Base-by-base conservation (phyloP, 2,888 invertebrate genomes). In the Drosophila peninsularis region DNA sequence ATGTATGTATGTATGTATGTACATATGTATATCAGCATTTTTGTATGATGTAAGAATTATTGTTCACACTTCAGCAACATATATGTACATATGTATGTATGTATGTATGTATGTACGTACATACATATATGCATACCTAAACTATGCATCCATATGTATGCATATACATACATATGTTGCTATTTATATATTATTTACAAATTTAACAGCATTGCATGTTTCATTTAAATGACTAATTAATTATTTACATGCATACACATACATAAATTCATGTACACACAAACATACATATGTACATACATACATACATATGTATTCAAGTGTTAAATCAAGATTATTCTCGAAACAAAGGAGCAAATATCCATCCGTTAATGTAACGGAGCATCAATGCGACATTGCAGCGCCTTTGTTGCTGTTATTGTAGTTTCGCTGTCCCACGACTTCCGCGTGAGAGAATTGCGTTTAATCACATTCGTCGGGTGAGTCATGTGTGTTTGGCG, bases 301-400 rank as follows among this genome's bases (percentile, higher is more conserved):
- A n/a, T 14, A 27, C 2, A 19, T 19, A 34, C 14, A 1, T 36
- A 30, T 41, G 30, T 56, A 30, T 36, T 32, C n/a, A 32, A 36
- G 50, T 54, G 54, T 11, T 24, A 53, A 53, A 13, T 37, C 37
- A 11, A 52, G 24, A 57, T 21, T 58, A 70, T 62, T 75, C 55
- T 54, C 30, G 62, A 74, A 70, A 82, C 82, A 82, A 82, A 82
- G 84, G 60, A 84, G 70, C 74, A 69, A 75, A 64, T 84, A 71
- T 69, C 65, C 63, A 71, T 62, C 62, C 52, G 30, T 30, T 64
- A 69, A 39, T 68, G 55, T 52, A 52, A 70, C 76, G 76, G 76
- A 73, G 11, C 78, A 78, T 78, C 83, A 83, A 70, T 52, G 77
- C 68, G 70, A 72, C 73, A 71, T 71, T 65, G 64, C 41, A 53